phyloP scores from a whole-genome alignment of 2,888 invertebrate species.

The Pseudococcus jackbeardsleyi region DNA sequence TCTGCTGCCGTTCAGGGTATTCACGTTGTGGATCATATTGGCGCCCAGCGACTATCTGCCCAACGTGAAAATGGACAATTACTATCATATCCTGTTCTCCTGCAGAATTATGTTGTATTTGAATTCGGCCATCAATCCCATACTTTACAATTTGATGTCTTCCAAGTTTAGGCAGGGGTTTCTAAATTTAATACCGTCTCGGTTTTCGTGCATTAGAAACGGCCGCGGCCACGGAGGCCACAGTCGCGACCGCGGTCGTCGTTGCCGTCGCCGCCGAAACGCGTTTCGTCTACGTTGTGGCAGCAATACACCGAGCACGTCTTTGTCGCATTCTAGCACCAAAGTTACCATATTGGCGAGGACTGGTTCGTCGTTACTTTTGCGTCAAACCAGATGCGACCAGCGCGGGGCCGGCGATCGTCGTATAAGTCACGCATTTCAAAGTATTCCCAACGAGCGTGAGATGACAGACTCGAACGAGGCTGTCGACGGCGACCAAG shows the following conservation, averaged over 20 bases:
- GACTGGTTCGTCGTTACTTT: constrained; percentile 47
- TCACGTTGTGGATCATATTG: constrained; percentile 86
- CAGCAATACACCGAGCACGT: constrained; percentile 67
- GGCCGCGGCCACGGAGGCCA: constrained; percentile 24
- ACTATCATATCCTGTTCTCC: constrained; percentile 86
- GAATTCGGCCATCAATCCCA: constrained; percentile 91
- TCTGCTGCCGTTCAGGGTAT: constrained; percentile 86
- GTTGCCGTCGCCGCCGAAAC: constrained; percentile 2
- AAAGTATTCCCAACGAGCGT: background rate
- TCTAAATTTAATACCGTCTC: constrained; percentile 76
- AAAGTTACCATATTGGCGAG: constrained; percentile 58
- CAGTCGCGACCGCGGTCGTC: background rate
- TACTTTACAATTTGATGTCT: constrained; percentile 92
- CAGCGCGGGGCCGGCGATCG: background rate
- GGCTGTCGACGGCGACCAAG: background rate
- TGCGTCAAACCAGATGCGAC: background rate
- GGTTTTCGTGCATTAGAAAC: constrained; percentile 67
- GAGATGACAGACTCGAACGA: background rate
- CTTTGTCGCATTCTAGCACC: constrained; percentile 69
- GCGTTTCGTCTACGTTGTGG: constrained; percentile 65
- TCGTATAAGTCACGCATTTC: background rate
- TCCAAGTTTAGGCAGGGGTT: constrained; percentile 90
- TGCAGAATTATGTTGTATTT: constrained; percentile 89
- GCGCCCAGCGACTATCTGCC: constrained; percentile 73
- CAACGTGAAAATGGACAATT: constrained; percentile 80